Evolutionary conservation across 64 coral and sea anemone species (phyloP).

Genomic region (Montipora efflorescens): DNA sequence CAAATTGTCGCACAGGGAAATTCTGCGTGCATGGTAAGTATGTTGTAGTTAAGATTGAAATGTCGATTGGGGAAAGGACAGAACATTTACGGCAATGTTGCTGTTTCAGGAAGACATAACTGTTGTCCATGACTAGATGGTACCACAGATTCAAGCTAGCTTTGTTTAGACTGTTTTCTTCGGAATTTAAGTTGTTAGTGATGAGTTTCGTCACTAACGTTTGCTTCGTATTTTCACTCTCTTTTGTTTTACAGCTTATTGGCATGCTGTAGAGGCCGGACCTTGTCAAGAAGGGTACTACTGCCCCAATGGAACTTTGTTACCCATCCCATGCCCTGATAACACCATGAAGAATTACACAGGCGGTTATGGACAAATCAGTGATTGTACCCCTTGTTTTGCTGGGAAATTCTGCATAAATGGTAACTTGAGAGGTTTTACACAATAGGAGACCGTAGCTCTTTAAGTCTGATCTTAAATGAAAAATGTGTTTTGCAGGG

Average conservation of each 20-base stretch:
- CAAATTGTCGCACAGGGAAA: background rate
- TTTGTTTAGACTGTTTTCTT: too few relatives aligned
- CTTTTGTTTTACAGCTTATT: background rate
- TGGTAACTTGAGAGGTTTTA: slow-evolving; percentile 58
- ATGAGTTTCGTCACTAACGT: too few relatives aligned
- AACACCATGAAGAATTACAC: slow-evolving; percentile 97
- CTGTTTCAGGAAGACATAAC: too few relatives aligned
- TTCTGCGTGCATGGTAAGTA: slow-evolving; percentile 10
- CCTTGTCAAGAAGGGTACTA: slow-evolving; percentile 89
- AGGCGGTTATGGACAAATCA: slow-evolving; percentile 77
- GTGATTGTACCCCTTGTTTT: slow-evolving; percentile 86
- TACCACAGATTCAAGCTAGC: too few relatives aligned
- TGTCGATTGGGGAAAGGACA: too few relatives aligned
- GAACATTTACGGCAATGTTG: too few relatives aligned
- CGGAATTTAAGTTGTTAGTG: too few relatives aligned
- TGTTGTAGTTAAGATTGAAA: background rate
- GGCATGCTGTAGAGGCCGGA: slow-evolving; percentile 72
- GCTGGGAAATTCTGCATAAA: slow-evolving; percentile 89
- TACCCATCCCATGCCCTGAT: slow-evolving; percentile 87
- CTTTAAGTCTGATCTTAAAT: background rate
- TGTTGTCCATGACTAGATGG: too few relatives aligned
- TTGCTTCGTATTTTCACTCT: background rate
- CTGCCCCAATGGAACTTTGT: slow-evolving; percentile 85
- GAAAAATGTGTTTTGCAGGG: slow-evolving; percentile 42
- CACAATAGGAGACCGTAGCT: background rate